phyloP scores from a whole-genome alignment of 2,113 vertebrate species.

The Mormyrus iriodes region DNA sequence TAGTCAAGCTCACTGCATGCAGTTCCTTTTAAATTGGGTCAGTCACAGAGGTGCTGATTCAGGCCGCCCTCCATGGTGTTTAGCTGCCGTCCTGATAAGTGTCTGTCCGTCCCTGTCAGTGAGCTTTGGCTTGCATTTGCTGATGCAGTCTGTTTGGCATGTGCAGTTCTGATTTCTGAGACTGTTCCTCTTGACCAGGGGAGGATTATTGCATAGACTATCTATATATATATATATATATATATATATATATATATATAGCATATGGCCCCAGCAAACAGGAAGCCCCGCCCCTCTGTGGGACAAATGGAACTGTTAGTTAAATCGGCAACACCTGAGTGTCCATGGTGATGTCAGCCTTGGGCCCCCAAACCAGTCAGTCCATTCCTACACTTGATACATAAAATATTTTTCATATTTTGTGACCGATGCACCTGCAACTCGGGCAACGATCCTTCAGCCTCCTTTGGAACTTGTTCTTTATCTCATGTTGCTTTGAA shows the following conservation, averaged over 20 bases:
- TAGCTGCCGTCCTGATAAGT: background rate
- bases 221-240: no score
- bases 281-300: no score
- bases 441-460: background rate
- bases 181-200: background rate
- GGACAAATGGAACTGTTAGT: background rate
- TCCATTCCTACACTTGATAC: background rate
- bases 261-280: background rate
- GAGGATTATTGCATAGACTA: background rate
- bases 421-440: background rate
- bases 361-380: background rate
- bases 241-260: no score
- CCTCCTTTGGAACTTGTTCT: background rate
- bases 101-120: background rate
- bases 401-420: background rate
- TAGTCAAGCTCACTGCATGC: background rate
- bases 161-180: background rate
- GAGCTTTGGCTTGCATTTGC: background rate
- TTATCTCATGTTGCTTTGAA: background rate
- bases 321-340: no score
- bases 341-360: background rate
- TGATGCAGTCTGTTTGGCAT: background rate
- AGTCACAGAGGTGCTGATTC: background rate
- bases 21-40: background rate
- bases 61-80: background rate